These are phyloP conservation scores for Clarias pachynema DNA, from an alignment of 2,797 vertebrate species.

Conservation along the genomic window DNA sequence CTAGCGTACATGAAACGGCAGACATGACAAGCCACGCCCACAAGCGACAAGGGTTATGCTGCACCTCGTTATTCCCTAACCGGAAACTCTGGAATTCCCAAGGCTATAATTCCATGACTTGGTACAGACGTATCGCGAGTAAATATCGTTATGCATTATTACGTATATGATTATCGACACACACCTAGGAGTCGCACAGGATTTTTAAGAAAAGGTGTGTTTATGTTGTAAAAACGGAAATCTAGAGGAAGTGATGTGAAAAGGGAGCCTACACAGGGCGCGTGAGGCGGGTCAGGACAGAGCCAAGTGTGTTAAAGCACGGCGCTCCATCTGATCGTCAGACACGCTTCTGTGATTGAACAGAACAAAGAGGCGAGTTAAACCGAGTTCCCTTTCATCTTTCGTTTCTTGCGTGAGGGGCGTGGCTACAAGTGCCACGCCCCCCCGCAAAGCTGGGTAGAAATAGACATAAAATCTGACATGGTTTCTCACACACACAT, in stretches of 20 bases:
- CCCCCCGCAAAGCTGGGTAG: too few species aligned
- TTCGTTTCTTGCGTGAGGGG: not conserved
- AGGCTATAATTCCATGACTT: not conserved
- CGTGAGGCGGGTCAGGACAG: conserved; percentile 50
- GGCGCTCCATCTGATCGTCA: conserved; percentile 67
- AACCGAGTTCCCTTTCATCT: conserved; percentile 41
- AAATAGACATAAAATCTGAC: not conserved
- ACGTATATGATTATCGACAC: not conserved
- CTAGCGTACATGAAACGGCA: not conserved
- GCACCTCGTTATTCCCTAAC: not conserved
- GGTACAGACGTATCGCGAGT: not conserved
- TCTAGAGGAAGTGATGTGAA: not conserved
- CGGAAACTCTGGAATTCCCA: not conserved
- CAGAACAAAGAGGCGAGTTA: conserved; percentile 27
- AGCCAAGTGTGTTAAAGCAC: conserved; percentile 76
- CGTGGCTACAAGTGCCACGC: not conserved
- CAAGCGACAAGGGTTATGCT: not conserved
- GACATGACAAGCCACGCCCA: not conserved
- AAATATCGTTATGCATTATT: not conserved
- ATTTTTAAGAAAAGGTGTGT: not conserved
- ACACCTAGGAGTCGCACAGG: not conserved
- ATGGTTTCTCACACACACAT: conserved; percentile 2
- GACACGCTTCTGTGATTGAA: conserved; percentile 59
- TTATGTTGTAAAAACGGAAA: not conserved
- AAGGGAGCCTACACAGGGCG: not conserved